phyloP scores from a whole-genome alignment of 2,888 invertebrate species.

The Eupithecia tripunctaria region DNA sequence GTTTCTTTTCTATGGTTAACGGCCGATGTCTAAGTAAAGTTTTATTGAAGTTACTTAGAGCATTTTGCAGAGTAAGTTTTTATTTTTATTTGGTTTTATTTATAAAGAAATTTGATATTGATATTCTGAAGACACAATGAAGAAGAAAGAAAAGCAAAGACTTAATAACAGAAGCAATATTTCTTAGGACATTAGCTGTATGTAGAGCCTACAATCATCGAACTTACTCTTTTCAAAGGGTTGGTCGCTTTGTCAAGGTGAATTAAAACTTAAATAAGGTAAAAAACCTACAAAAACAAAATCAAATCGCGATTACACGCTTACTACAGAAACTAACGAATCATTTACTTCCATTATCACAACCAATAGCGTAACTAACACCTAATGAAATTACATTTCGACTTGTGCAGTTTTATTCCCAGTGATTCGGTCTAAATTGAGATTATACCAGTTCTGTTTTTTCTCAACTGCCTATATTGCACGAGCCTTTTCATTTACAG shows the following conservation, averaged over 20 bases:
- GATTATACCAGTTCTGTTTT: neutral
- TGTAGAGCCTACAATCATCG: neutral
- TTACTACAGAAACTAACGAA: constrained; percentile 58
- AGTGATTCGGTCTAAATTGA: constrained; percentile 5
- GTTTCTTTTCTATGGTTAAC: constrained; percentile 8
- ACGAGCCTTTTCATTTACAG: constrained; percentile 4
- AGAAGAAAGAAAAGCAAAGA: too few species aligned
- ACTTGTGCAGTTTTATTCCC: constrained; percentile 19
- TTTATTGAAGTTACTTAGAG: constrained; percentile 8
- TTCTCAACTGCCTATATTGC: neutral
- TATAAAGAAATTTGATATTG: too few species aligned
- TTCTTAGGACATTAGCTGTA: neutral
- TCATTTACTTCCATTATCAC: constrained; percentile 70
- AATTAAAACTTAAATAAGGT: constrained; percentile 48
- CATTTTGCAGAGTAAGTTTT: neutral
- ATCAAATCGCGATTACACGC: constrained; percentile 71
- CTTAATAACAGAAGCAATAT: too few species aligned
- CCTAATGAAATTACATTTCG: constrained; percentile 33
- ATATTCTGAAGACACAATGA: neutral
- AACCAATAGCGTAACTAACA: constrained; percentile 45
- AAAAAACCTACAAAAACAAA: constrained; percentile 58
- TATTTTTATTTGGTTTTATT: neutral
- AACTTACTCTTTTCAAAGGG: constrained; percentile 30
- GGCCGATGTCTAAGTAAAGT: neutral
- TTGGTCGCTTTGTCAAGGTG: constrained; percentile 55